Evolutionary conservation across 2,888 invertebrate species (phyloP), one percentile per base, ranked within the genome.

Genomic region (Rhyacophila evoluta): DNA sequence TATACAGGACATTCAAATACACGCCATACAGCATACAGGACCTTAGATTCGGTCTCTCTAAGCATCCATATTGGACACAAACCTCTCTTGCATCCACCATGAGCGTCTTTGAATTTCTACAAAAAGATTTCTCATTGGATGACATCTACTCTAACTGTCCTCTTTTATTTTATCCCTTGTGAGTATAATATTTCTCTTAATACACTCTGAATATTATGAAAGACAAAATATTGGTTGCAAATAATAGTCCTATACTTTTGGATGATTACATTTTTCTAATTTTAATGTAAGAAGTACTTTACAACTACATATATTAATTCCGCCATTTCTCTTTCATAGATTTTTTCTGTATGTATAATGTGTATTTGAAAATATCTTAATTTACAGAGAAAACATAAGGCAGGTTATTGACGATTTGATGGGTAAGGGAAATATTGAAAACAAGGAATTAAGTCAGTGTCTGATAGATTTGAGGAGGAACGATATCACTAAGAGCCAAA

Each of bases 151-250:
- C 88, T 28, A 93, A 93, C 83, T 87, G 94, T 74, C 92, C 92
- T 78, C 85, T 95, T 33, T 85, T 95, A 5, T 85, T 95, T 12
- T 95, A 95, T 87, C 92, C 94, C 5, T 87, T 88, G 94, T 94
- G 87, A 91, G 90, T 86, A 85, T 11, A 11, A 10, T 41, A n/a
- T n/a, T n/a, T n/a, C n/a, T n/a, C n/a, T n/a, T n/a, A n/a, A n/a
- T n/a, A n/a, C 41, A 28, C 8, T 4, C 19, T 11, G n/a, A 10
- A n/a, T 72, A 12, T 3, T 12, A 15, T 4, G 3, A 1, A n/a
- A n/a, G 27, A n/a, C 25, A 25, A 10, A 27, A 5, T 72, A 15
- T 33, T 3, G 33, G 33, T 33, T 33, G 3, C 33, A 8, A 8
- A 5, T 5, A 11, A 3, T 4, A 5, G 5, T 15, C 19, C 11